These are phyloP conservation scores for Adelosebastes latens DNA, from an alignment of 2,797 vertebrate species.

Conservation along the genomic window DNA sequence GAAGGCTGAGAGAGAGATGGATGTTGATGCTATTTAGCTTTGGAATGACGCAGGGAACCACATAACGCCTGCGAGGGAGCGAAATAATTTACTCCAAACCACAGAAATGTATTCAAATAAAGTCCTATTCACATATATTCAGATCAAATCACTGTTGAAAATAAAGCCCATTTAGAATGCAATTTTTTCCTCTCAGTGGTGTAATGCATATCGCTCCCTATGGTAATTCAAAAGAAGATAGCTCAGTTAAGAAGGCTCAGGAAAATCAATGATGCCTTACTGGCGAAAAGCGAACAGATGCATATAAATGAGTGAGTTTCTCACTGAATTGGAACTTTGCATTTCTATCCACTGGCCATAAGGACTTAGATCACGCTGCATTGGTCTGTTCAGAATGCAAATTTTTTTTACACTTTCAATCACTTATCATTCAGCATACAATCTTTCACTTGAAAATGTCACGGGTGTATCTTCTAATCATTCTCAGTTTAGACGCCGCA, in stretches of 20 bases:
- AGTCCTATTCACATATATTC: slow-evolving; percentile 75
- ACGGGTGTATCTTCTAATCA: not conserved
- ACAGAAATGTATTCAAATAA: slow-evolving; percentile 80
- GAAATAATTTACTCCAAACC: slow-evolving; percentile 77
- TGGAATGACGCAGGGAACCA: slow-evolving; percentile 63
- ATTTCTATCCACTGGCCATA: slow-evolving; percentile 17
- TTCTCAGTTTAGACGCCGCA: not conserved
- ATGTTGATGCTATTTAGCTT: slow-evolving; percentile 73
- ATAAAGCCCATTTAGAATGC: slow-evolving; percentile 76
- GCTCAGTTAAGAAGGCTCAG: slow-evolving; percentile 75
- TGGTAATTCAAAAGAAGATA: slow-evolving; percentile 81
- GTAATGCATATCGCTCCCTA: slow-evolving; percentile 73
- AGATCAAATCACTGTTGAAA: slow-evolving; percentile 75
- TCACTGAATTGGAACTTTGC: slow-evolving; percentile 14
- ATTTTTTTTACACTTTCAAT: not conserved
- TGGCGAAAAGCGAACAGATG: slow-evolving; percentile 68
- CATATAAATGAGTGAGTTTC: slow-evolving; percentile 70
- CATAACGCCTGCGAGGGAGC: slow-evolving; percentile 49
- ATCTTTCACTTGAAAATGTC: slow-evolving; percentile 29
- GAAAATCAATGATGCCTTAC: slow-evolving; percentile 78
- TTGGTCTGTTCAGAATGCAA: not conserved
- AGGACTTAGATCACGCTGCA: not conserved
- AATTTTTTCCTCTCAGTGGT: slow-evolving; percentile 66
- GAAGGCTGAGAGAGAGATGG: slow-evolving; percentile 20
- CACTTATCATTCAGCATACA: not conserved